Percentiles rank a stretch among this genome's conserved stretches.
These are phyloP conservation scores for Aphidius colemani DNA, from an alignment of 2,888 invertebrate genomes.

Conservation along the genomic window DNA sequence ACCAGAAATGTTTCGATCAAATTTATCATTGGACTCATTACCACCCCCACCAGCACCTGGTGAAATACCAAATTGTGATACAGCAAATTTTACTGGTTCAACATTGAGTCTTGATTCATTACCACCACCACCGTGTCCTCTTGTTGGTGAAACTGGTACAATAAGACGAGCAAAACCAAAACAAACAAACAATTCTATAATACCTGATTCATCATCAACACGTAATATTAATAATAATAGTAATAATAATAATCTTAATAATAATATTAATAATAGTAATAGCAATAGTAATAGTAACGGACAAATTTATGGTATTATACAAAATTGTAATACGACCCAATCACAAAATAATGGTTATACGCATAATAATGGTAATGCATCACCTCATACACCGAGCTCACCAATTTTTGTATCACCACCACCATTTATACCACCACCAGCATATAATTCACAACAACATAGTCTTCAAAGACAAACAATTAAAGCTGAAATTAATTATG, in stretches of 20 bases:
- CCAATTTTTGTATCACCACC: constrained; percentile 47
- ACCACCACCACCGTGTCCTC: constrained; percentile 74
- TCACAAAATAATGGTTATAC: constrained; percentile 37
- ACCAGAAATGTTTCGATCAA: constrained; percentile 76
- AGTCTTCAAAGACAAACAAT: constrained; percentile 49
- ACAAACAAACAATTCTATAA: constrained; percentile 57
- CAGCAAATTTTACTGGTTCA: constrained; percentile 70
- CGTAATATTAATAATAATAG: constrained; percentile 38
- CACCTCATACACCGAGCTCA: constrained; percentile 49
- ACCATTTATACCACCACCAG: constrained; percentile 42
- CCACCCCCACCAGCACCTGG: constrained; percentile 77
- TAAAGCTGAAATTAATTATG: constrained; percentile 49
- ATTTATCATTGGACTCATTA: constrained; percentile 78
- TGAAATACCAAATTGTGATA: constrained; percentile 63
- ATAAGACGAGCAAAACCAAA: constrained; percentile 59
- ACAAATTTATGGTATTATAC: constrained; percentile 31
- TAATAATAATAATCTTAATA: constrained; percentile 34
- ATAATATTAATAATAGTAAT: constrained; percentile 11
- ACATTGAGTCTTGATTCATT: constrained; percentile 72
- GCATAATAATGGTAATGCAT: constrained; percentile 44
- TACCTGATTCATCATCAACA: constrained; percentile 57
- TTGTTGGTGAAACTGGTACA: constrained; percentile 61
- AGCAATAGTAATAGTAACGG: constrained; percentile 45
- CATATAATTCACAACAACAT: constrained; percentile 46
- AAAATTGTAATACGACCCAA: constrained; percentile 36